Base-by-base conservation (phyloP, 1,140 invertebrate species). In the Phenacoccus solenopsis region DNA sequence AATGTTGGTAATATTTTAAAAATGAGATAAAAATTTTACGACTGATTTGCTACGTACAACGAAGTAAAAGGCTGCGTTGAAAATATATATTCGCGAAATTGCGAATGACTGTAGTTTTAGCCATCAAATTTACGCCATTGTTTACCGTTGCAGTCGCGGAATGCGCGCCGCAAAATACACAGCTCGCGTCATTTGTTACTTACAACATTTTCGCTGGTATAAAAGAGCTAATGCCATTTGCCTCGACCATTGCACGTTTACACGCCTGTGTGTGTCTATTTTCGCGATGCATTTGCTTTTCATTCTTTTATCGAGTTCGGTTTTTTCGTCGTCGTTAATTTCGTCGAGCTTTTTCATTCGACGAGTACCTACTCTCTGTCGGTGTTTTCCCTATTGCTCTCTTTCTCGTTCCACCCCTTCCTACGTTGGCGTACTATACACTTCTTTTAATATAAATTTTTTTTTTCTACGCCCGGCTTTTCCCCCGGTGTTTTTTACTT, bases 1-100 rank as follows among this genome's bases (percentile, higher is more conserved):
- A 32, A 49, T n/a, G 38, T 49, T 49, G 38, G 38, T 49, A 49
- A 49, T 49, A 49, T 49, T 49, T 49, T 49, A 49, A 49, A 49
- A 49, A 49, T 49, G 16, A 49, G 38, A 49, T 49, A 49, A 49
- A 49, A 49, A 49, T 49, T 49, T 49, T n/a, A 49, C 38, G 38
- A 49, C 38, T 49, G 38, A 49, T 49, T 49, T 49, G 38, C 20
- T 49, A 49, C 2, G 16, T n/a, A n/a, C n/a, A n/a, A n/a, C 38
- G 20, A 49, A 49, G 20, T 49, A 49, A 49, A 49, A 49, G 16
- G 5, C 13, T 13, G 30, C 5, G 30, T 13, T 32, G 30, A 13
- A 13, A 32, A 13, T 13, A 32, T 32, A 13, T 5, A 13, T 7
- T 13, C 13, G 30, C 13, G 30, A 32, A 7, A 13, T 32, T 32